A percentile compares a stretch with the other conserved stretches of the same genome.
phyloP scores from a whole-genome alignment of 1,140 invertebrate species.

The Geopemphigus sp. region DNA sequence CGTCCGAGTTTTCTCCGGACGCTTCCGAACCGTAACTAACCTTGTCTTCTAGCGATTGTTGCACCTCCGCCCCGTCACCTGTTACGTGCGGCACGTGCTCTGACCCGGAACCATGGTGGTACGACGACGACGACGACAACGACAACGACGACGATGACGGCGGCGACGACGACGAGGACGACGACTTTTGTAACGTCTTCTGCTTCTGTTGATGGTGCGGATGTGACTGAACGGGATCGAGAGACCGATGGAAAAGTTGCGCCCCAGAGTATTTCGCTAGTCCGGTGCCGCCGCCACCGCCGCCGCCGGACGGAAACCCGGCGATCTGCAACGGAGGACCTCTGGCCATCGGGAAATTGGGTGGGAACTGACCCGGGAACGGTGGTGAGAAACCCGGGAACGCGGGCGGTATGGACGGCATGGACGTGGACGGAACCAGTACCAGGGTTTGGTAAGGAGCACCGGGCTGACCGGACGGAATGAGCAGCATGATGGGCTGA shows the following conservation, averaged over 20 bases:
- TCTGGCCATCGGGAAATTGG: not conserved
- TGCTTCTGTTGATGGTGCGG: not conserved
- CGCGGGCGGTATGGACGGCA: not conserved
- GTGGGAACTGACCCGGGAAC: not conserved
- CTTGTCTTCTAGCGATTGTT: constrained; percentile 36
- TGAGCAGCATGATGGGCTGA: constrained; percentile 39
- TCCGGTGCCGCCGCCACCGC: not conserved
- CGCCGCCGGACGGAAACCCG: not conserved
- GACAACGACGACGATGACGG: no score
- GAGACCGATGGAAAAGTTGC: constrained; percentile 21
- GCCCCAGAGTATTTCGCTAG: not conserved
- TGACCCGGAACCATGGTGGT: constrained; percentile 3
- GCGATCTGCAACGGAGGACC: not conserved
- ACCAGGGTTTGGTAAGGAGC: constrained; percentile 28
- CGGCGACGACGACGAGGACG: no score
- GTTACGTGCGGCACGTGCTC: not conserved
- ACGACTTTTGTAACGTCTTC: no score
- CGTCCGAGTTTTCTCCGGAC: constrained; percentile 19
- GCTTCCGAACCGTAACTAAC: not conserved
- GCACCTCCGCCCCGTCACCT: not conserved
- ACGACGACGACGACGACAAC: not conserved
- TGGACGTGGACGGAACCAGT: not conserved
- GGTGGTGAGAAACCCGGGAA: not conserved
- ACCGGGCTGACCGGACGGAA: constrained; percentile 25
- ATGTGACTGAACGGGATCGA: not conserved